Percentiles rank a stretch among this genome's conserved stretches.
Evolutionary conservation across 64 coral and sea anemone genomes (phyloP).

Genomic region (Exaiptasia diaphana): DNA sequence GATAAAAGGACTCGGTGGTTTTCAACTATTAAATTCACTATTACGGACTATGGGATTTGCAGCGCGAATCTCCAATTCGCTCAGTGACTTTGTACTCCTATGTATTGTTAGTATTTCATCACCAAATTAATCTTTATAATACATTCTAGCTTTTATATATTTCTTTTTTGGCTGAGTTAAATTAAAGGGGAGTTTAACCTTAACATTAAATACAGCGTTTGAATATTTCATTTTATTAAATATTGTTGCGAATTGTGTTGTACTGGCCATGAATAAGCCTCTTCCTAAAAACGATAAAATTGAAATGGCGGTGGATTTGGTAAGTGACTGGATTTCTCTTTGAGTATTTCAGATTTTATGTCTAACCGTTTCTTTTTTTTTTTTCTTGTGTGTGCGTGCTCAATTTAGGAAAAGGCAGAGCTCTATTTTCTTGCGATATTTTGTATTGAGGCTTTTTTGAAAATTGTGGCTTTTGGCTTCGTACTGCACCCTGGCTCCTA

Average conservation of each 20-base stretch:
- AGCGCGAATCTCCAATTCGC: no score
- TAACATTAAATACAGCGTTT: conserved; percentile 80
- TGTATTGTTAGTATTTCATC: no score
- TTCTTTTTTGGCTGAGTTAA: no score
- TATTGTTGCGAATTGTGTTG: conserved; percentile 91
- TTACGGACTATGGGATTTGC: no score
- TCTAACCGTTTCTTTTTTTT: not conserved
- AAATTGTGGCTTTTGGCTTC: conserved; percentile 93
- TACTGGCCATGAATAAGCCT: conserved; percentile 78
- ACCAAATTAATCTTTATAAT: no score
- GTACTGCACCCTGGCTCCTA: conserved; percentile 89
- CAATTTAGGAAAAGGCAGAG: conserved; percentile 67
- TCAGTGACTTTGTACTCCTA: no score
- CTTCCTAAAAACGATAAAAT: conserved; percentile 76
- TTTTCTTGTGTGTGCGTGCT: not conserved
- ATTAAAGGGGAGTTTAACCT: no score
- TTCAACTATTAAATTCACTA: no score
- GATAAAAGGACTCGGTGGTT: no score
- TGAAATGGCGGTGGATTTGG: conserved; percentile 63
- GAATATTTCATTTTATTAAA: conserved; percentile 92
- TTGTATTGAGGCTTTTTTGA: conserved; percentile 86
- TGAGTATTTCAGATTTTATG: not conserved
- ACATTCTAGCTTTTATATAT: no score
- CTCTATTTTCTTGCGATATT: conserved; percentile 85
- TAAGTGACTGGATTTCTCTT: conserved; percentile 9